phyloP scores from a whole-genome alignment of 2,113 vertebrate species.

The Centropus bengalensis region DNA sequence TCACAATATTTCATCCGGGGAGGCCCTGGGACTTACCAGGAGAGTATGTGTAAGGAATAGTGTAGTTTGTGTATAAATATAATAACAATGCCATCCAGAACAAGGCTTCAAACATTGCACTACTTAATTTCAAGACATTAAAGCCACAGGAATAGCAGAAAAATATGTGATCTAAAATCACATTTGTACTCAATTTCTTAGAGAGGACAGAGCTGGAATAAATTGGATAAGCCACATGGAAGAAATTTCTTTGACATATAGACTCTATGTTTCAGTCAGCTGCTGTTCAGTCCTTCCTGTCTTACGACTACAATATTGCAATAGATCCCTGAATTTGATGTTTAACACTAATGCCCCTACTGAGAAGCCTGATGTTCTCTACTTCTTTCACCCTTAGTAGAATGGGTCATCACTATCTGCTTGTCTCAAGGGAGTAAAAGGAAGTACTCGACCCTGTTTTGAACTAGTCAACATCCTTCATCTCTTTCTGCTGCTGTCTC shows the following conservation, averaged over 20 bases:
- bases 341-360: not conserved
- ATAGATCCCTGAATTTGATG: not conserved
- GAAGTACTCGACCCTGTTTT: not conserved
- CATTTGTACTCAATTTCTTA: not conserved
- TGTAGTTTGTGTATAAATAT: not conserved
- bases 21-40: not conserved
- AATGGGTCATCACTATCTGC: not conserved
- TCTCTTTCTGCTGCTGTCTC: not conserved
- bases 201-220: not conserved
- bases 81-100: not conserved
- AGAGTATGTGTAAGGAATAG: not conserved
- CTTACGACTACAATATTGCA: not conserved
- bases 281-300: not conserved
- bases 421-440: not conserved
- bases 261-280: not conserved
- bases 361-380: not conserved
- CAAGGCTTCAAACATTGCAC: not conserved
- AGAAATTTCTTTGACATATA: not conserved
- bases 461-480: not conserved
- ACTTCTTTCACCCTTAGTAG: not conserved
- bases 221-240: rapidly evolving
- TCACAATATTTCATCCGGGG: not conserved
- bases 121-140: not conserved
- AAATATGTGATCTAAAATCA: not conserved
- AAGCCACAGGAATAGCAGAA: not conserved